A percentile compares a stretch with the other conserved stretches of the same genome.
phyloP scores from a whole-genome alignment of 2,888 invertebrate genomes.

The Thereva unica region DNA sequence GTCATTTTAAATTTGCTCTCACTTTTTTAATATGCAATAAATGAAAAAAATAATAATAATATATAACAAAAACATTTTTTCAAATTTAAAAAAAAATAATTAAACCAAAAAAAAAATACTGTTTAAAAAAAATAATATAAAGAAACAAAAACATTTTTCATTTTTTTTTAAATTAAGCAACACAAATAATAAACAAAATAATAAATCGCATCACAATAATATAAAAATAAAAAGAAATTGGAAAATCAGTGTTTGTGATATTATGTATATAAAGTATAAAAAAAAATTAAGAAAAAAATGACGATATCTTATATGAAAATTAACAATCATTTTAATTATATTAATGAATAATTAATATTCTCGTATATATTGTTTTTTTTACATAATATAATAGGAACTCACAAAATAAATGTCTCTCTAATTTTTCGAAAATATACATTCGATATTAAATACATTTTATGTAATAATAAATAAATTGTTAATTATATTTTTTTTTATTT shows the following conservation, averaged over 20 bases:
- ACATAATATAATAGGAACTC: constrained; percentile 28
- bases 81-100: too few relatives aligned
- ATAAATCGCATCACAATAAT: constrained; percentile 13
- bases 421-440: background rate
- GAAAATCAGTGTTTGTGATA: background rate
- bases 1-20: too few relatives aligned
- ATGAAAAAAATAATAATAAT: too few relatives aligned
- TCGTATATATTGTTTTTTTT: background rate
- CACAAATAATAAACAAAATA: constrained; percentile 26
- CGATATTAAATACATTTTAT: background rate
- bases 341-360: constrained; percentile 2
- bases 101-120: background rate
- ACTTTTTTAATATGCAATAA: too few relatives aligned
- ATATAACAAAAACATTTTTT: too few relatives aligned
- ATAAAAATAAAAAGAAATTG: constrained; percentile 15
- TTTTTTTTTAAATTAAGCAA: constrained; percentile 19
- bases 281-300: background rate
- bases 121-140: constrained; percentile 20
- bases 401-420: constrained; percentile 29
- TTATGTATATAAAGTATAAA: background rate
- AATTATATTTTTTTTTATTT: background rate
- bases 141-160: constrained; percentile 28
- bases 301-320: too few relatives aligned
- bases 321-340: background rate
- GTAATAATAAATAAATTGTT: background rate